phyloP scores from a whole-genome alignment of 2,113 vertebrate species.

The Pipa parva region DNA sequence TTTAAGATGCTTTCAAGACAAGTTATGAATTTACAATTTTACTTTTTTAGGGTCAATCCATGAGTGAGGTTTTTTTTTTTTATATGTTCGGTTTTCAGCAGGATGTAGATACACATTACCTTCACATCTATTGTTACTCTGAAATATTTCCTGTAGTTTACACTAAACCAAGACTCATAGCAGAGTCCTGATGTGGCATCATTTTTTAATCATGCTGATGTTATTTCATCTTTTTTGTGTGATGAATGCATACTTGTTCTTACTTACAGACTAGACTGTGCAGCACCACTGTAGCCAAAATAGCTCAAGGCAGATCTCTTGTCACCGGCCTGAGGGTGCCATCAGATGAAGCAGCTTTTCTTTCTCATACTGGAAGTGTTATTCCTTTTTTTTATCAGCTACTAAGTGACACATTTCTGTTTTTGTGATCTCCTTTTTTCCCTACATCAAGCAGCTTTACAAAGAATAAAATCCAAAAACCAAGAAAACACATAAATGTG shows the following conservation, averaged over 20 bases:
- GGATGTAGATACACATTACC: too few relatives aligned
- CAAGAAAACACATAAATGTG: not conserved
- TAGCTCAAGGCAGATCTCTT: conserved; percentile 37
- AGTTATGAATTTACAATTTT: too few relatives aligned
- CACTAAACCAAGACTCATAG: too few relatives aligned
- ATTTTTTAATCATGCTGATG: conserved; percentile 18
- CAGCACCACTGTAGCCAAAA: conserved; percentile 20
- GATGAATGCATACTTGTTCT: conserved; percentile 18
- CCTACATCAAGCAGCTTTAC: not conserved
- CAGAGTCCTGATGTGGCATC: too few relatives aligned
- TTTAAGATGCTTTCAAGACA: too few relatives aligned
- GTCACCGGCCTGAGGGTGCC: conserved; percentile 39
- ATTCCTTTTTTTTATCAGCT: conserved; percentile 6
- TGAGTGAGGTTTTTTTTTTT: too few relatives aligned
- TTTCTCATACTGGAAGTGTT: not conserved
- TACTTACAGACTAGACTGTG: conserved; percentile 21
- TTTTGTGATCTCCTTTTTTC: conserved; percentile 9
- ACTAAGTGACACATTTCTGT: conserved; percentile 21
- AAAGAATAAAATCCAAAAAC: not conserved
- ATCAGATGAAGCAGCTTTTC: conserved; percentile 37
- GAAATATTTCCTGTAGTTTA: too few relatives aligned
- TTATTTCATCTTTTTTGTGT: conserved; percentile 10
- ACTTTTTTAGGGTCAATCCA: too few relatives aligned
- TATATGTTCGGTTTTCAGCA: too few relatives aligned
- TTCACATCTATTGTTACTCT: too few relatives aligned